phyloP scores from a whole-genome alignment of 2,113 vertebrate genomes.

The Micronisus gabar region DNA sequence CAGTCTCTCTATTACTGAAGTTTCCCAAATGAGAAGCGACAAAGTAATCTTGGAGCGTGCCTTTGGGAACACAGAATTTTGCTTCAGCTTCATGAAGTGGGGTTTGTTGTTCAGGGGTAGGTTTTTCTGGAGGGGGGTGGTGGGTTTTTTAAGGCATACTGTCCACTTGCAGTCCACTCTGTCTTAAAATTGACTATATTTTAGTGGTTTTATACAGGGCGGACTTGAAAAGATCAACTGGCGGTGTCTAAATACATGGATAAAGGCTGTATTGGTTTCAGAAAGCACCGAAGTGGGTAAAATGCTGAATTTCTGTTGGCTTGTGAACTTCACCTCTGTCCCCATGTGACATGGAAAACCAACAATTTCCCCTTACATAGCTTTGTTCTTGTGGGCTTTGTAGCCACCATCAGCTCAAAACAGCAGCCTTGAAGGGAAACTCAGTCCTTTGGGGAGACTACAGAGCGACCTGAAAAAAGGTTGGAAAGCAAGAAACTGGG shows the following conservation, averaged over 20 bases:
- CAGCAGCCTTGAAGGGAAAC: not conserved
- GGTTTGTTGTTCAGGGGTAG: too few relatives aligned
- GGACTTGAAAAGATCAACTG: not conserved
- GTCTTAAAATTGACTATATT: not conserved
- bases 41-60: not conserved
- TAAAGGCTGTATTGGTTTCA: not conserved
- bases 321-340: not conserved
- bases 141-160: not conserved
- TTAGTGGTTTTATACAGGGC: not conserved
- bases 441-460: not conserved
- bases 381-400: not conserved
- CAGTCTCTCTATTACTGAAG: not conserved
- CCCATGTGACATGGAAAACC: not conserved
- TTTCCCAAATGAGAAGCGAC: not conserved
- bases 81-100: not conserved
- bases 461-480: not conserved
- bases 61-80: not conserved
- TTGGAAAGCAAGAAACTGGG: not conserved
- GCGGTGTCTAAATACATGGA: not conserved
- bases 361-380: not conserved
- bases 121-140: not conserved
- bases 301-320: not conserved
- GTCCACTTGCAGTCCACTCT: not conserved
- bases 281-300: not conserved
- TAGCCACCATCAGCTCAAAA: not conserved